Conservation (phyloP, 2,888 invertebrate species). For the Eustalomyia histrio region DNA sequence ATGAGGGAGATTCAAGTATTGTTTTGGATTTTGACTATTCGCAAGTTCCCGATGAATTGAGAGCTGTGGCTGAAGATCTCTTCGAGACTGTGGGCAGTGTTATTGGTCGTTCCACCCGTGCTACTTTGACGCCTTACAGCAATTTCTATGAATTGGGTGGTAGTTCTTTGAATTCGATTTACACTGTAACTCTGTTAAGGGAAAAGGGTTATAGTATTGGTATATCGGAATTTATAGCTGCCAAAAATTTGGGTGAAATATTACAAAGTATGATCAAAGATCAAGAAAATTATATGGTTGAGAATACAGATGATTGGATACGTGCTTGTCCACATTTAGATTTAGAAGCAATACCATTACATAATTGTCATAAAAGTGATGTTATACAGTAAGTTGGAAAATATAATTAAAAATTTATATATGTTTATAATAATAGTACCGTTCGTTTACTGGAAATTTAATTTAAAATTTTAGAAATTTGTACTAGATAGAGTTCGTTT, state of each 20-base stretch:
- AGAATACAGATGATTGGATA: constrained; percentile 71
- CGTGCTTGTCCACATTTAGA: constrained; percentile 75
- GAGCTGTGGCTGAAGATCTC: constrained; percentile 84
- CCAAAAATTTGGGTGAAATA: constrained; percentile 85
- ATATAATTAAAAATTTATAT: no score
- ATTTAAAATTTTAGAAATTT: no score
- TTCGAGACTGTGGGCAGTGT: constrained; percentile 88
- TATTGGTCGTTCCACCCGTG: constrained; percentile 84
- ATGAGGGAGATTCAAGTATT: constrained; percentile 79
- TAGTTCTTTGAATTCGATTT: constrained; percentile 92
- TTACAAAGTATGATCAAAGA: constrained; percentile 82
- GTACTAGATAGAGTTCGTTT: no score
- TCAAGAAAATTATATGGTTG: constrained; percentile 72
- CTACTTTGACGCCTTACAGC: constrained; percentile 83
- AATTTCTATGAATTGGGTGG: constrained; percentile 93
- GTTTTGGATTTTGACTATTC: constrained; percentile 85
- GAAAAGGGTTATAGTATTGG: constrained; percentile 90
- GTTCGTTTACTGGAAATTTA: no score
- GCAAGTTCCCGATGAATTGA: constrained; percentile 82
- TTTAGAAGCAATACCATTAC: constrained; percentile 75
- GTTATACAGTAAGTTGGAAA: constrained; percentile 84
- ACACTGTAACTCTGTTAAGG: constrained; percentile 87
- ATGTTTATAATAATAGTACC: no score
- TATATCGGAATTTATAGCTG: constrained; percentile 90
- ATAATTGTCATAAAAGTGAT: constrained; percentile 82